phyloP scores from a whole-genome alignment of 2,888 invertebrate genomes.

The Drosophila colorata region DNA sequence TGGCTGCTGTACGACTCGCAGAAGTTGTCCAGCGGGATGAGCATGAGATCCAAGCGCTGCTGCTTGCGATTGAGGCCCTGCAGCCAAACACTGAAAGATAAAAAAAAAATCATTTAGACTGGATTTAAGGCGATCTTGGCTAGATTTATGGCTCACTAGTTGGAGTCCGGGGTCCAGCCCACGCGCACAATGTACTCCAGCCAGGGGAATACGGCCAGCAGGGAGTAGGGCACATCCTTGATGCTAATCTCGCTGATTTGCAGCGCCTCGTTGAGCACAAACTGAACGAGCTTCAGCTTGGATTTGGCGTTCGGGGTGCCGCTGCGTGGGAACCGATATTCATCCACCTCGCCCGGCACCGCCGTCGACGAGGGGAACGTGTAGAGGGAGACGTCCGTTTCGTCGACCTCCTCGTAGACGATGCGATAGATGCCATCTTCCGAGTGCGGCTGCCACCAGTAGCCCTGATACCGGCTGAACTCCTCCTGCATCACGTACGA shows the following conservation, averaged over 20 bases:
- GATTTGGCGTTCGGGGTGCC: slow-evolving; percentile 97
- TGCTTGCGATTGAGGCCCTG: slow-evolving; percentile 96
- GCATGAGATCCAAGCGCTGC: slow-evolving; percentile 92
- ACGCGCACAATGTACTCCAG: slow-evolving; percentile 97
- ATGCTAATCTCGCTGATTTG: slow-evolving; percentile 91
- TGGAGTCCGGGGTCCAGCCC: slow-evolving; percentile 97
- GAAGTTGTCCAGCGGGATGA: slow-evolving; percentile 93
- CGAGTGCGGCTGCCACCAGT: slow-evolving; percentile 98
- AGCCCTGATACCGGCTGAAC: slow-evolving; percentile 97
- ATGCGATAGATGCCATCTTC: slow-evolving; percentile 92
- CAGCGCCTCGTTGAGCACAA: slow-evolving; percentile 87
- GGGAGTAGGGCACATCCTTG: slow-evolving; percentile 90
- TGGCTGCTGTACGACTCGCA: slow-evolving; percentile 86
- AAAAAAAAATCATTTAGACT: background rate
- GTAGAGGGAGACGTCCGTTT: slow-evolving; percentile 95
- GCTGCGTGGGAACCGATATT: slow-evolving; percentile 93
- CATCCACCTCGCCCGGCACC: slow-evolving; percentile 92
- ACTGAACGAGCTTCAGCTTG: slow-evolving; percentile 93
- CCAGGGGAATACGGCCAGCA: slow-evolving; percentile 95
- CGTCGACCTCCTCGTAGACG: slow-evolving; percentile 94
- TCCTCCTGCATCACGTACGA: slow-evolving; percentile 99
- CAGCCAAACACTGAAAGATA: slow-evolving; percentile 92
- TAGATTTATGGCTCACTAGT: slow-evolving; percentile 88
- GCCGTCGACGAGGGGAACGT: slow-evolving; percentile 94
- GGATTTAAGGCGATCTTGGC: background rate